A percentile compares a stretch with the other conserved stretches of the same genome.
These are phyloP conservation scores for Danio aesculapii DNA, from an alignment of 2,797 vertebrate genomes.

Conservation along the genomic window DNA sequence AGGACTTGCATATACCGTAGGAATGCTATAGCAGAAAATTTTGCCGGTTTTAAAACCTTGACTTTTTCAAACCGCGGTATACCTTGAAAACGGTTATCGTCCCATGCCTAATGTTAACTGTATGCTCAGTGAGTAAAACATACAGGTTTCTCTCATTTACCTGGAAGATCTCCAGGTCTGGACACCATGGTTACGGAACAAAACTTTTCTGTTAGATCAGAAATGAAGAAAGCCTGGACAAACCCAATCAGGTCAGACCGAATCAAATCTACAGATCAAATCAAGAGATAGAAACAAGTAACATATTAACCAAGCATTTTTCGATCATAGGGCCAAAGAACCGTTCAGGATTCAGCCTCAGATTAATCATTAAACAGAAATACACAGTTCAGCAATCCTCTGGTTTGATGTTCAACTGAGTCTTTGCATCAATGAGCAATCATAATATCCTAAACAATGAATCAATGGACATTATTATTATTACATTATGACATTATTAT, in stretches of 20 bases:
- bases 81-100: too few species aligned
- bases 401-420: not conserved
- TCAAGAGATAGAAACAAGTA: constrained; percentile 22
- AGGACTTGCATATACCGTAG: too few species aligned
- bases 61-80: too few species aligned
- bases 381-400: not conserved
- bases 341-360: not conserved
- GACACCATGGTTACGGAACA: constrained; percentile 71
- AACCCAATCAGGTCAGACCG: constrained; percentile 10
- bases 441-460: not conserved
- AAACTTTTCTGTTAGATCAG: constrained; percentile 23
- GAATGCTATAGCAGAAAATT: too few species aligned
- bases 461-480: not conserved
- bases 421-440: not conserved
- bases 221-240: constrained; percentile 20
- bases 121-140: not conserved
- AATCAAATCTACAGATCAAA: constrained; percentile 30
- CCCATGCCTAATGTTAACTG: too few species aligned
- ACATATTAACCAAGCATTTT: constrained; percentile 31
- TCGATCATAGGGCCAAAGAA: constrained; percentile 16
- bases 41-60: too few species aligned
- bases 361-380: constrained; percentile 33
- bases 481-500: too few species aligned
- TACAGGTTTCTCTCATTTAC: constrained; percentile 63
- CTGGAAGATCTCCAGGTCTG: constrained; percentile 75